phyloP scores from a whole-genome alignment of 2,888 invertebrate genomes.

The Thumatha senex region DNA sequence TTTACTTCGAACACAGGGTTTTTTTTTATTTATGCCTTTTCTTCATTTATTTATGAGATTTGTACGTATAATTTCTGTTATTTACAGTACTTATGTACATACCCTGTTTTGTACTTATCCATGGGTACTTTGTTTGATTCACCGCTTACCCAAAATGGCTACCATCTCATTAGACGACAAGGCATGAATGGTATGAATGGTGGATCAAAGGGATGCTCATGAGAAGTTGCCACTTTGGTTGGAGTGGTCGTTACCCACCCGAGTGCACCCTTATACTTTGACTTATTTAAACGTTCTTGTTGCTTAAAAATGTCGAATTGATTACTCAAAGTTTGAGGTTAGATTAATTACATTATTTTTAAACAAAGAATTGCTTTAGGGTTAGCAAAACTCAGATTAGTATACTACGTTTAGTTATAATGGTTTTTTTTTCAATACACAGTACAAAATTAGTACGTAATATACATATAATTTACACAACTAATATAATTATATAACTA shows the following conservation, averaged over 20 bases:
- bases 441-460: too few relatives aligned
- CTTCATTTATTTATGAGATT: too few relatives aligned
- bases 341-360: conserved; percentile 24
- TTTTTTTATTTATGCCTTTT: too few relatives aligned
- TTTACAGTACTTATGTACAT: too few relatives aligned
- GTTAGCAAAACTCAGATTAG: background rate
- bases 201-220: conserved; percentile 74
- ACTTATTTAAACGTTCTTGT: conserved; percentile 54
- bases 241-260: conserved; percentile 61
- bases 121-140: conserved; percentile 6
- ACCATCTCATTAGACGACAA: conserved; percentile 62
- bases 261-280: conserved; percentile 53
- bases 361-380: background rate
- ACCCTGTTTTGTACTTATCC: background rate
- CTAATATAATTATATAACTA: too few relatives aligned
- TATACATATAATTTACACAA: too few relatives aligned
- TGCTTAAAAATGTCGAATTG: conserved; percentile 49
- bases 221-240: conserved; percentile 60
- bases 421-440: too few relatives aligned
- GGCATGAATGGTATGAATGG: conserved; percentile 56
- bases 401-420: too few relatives aligned
- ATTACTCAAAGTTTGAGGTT: conserved; percentile 21
- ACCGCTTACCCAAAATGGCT: conserved; percentile 45
- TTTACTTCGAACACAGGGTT: too few relatives aligned
- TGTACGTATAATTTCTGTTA: background rate